Conservation (phyloP, 2,888 invertebrate species). For the Laothoe populi region DNA sequence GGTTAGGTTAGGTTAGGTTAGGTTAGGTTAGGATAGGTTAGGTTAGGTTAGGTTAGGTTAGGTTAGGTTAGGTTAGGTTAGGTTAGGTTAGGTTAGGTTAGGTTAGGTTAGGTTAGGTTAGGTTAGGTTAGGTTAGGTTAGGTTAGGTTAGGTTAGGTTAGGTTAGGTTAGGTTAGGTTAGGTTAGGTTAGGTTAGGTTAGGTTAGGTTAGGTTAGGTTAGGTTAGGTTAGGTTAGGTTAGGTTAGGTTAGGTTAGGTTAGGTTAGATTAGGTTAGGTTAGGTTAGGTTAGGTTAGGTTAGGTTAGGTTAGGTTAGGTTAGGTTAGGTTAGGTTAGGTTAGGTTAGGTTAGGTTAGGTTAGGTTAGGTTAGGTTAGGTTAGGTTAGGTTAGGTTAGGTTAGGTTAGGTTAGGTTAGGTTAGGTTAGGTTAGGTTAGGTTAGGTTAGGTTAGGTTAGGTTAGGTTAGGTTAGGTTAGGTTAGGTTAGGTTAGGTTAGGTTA, state of each 20-base stretch:
- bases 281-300: conserved; percentile 29
- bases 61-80: no score
- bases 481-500: conserved; percentile 25
- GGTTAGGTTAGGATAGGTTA: no score
- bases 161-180: no score
- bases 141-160: conserved; percentile 31
- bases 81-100: no score
- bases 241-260: no score
- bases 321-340: conserved; percentile 2
- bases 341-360: conserved; percentile 9
- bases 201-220: conserved; percentile 30
- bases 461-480: conserved; percentile 10
- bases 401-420: no score
- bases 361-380: conserved; percentile 5
- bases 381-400: conserved; percentile 2
- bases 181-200: conserved; percentile 31
- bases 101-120: no score
- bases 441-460: conserved; percentile 11
- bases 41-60: no score
- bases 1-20: no score
- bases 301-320: conserved; percentile 26
- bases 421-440: conserved; percentile 13
- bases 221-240: conserved; percentile 26
- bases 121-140: neutral
- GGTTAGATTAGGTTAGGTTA: conserved; percentile 27